Percentiles rank a stretch among this genome's conserved stretches.
Conservation (phyloP, 2,113 vertebrate genomes). For the Chiloscyllium plagiosum region DNA sequence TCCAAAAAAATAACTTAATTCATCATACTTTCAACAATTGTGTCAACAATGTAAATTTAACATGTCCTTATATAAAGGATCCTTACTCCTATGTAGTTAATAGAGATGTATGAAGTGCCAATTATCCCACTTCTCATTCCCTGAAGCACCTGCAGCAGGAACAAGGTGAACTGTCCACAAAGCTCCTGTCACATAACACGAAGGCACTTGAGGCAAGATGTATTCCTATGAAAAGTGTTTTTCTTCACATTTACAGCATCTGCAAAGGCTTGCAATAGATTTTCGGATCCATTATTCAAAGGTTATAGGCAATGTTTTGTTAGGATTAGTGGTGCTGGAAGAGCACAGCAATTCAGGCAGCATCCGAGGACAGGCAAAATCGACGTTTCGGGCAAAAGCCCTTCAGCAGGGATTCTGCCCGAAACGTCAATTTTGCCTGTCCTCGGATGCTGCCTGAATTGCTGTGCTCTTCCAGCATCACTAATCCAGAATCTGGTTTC, state of each 20-base stretch:
- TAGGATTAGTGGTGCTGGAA: too few relatives aligned
- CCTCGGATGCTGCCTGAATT: too few relatives aligned
- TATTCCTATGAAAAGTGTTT: not conserved
- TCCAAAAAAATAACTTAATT: not conserved
- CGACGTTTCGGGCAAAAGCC: too few relatives aligned
- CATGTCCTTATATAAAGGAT: not conserved
- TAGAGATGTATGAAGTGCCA: not conserved
- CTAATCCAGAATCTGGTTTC: too few relatives aligned
- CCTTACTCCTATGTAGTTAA: not conserved
- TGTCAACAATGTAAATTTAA: not conserved
- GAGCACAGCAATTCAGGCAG: too few relatives aligned
- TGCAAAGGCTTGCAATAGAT: not conserved
- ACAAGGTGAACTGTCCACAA: not conserved
- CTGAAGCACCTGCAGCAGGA: not conserved
- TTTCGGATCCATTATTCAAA: not conserved
- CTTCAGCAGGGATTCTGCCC: too few relatives aligned
- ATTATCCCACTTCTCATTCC: not conserved
- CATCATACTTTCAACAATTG: not conserved
- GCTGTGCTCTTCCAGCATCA: too few relatives aligned
- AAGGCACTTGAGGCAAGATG: not conserved
- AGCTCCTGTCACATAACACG: not conserved
- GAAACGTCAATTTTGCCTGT: too few relatives aligned
- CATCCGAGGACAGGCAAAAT: too few relatives aligned
- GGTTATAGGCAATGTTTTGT: not conserved
- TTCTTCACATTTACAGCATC: not conserved